Evolutionary conservation across 2,888 invertebrate species (phyloP), one percentile per base, ranked within the genome.

Genomic region (Campopleginae sp.): DNA sequence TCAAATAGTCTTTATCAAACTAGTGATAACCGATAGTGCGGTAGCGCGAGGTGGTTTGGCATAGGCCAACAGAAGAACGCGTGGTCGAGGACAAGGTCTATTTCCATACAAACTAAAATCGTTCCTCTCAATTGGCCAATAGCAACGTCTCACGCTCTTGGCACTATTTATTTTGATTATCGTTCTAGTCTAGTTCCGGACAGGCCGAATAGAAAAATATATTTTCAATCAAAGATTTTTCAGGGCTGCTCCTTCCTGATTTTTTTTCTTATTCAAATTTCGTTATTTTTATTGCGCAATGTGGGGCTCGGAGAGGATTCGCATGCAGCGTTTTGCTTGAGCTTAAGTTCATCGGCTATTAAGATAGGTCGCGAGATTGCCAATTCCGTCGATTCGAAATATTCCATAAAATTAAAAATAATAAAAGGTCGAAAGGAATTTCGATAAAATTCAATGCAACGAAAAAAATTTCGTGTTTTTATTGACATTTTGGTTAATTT

Each of bases 11-110:
- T 33, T 75, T 46, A 75, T 75, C 75, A 44, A 14, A 63, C 4
- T 8, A n/a, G 17, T 38, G 58, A 58, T 58, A 61, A 63, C 33
- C 31, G 46, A 61, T 61, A 31, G 46, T 46, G 63, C 38, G 38
- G 4, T 38, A 38, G 7, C 7, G 75, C 31, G 12, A 75, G 33
- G 54, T 63, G 33, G 42, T 63, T 33, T 72, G 54, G 19, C 71
- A 63, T 46, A 46, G 61, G 75, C 44, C 75, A 63, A 75, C 31
- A 31, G 75, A 46, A 17, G 17, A 46, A 46, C 48, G 46, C 61
- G 75, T 75, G 61, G 44, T 74, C 58, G 61, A 74, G 61, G 61
- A 61, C 74, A 58, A 42, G 44, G 48, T 74, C 61, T 54, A 71
- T 54, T 72, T 23, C 72, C 72, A 38, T 72, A 42, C 33, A 42